These are phyloP conservation scores for Glaucidium brasilianum DNA, from an alignment of 2,113 vertebrate species.

Conservation along the genomic window DNA sequence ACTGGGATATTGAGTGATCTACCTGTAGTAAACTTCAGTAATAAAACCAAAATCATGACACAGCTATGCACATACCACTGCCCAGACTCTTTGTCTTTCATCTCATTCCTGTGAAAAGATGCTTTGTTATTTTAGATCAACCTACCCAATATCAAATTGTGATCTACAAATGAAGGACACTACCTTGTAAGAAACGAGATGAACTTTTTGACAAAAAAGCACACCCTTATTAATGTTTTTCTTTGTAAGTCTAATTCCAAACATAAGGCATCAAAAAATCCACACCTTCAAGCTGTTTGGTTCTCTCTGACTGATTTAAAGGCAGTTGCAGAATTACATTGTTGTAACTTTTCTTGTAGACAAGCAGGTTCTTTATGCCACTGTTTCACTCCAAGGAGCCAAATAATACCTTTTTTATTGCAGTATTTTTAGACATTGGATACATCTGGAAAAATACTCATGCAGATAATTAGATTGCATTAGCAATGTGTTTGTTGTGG, in stretches of 20 bases:
- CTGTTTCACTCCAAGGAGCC: conserved; percentile 69
- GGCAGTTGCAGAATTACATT: conserved; percentile 49
- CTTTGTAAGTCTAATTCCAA: conserved; percentile 28
- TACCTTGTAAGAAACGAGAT: conserved; percentile 2
- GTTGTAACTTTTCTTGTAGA: conserved; percentile 69
- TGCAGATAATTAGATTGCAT: conserved; percentile 85
- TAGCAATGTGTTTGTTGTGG: conserved; percentile 83
- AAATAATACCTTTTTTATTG: conserved; percentile 81
- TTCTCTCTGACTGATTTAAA: conserved; percentile 72
- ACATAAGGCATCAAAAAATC: conserved; percentile 20
- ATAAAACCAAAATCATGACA: not conserved
- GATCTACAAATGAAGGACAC: conserved; percentile 54
- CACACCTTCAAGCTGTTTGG: conserved; percentile 20
- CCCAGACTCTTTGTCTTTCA: not conserved
- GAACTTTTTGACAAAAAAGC: not conserved
- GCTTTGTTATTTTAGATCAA: conserved; percentile 33
- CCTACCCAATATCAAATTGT: conserved; percentile 25
- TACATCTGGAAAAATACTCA: conserved; percentile 87
- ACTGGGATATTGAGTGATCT: not conserved
- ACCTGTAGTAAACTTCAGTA: not conserved
- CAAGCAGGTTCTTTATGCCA: conserved; percentile 78
- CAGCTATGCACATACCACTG: not conserved
- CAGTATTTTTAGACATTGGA: conserved; percentile 81
- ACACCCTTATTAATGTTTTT: not conserved
- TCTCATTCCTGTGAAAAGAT: not conserved